phyloP scores from a whole-genome alignment of 2,797 vertebrate species.

The Nothura maculosa region DNA sequence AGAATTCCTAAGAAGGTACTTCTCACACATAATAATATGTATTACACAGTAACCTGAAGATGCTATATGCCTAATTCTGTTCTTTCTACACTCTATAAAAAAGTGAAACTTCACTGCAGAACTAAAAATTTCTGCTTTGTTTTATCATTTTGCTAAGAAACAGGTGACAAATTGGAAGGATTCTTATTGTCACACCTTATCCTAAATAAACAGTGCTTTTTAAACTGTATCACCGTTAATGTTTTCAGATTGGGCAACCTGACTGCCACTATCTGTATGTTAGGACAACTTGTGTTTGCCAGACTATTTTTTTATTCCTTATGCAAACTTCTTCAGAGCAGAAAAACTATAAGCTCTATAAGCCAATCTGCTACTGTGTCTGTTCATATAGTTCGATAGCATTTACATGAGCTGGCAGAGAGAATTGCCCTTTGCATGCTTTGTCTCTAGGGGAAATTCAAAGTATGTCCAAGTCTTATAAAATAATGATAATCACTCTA shows the following conservation, averaged over 20 bases:
- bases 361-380: constrained; percentile 59
- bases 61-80: neutral
- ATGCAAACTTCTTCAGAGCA: constrained; percentile 15
- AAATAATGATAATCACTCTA: constrained; percentile 10
- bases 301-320: neutral
- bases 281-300: neutral
- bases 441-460: constrained; percentile 31
- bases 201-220: neutral
- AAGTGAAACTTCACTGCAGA: neutral
- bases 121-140: neutral
- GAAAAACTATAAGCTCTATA: constrained; percentile 15
- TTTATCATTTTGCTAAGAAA: neutral
- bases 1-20: neutral
- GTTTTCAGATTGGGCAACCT: neutral
- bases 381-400: constrained; percentile 46
- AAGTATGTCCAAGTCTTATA: constrained; percentile 49
- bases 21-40: neutral
- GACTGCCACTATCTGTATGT: neutral
- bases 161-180: neutral
- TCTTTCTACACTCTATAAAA: neutral
- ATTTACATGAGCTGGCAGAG: constrained; percentile 51
- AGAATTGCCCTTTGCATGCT: constrained; percentile 56
- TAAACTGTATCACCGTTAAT: neutral
- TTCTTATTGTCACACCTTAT: neutral
- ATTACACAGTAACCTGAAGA: neutral